A percentile compares a stretch with the other conserved stretches of the same genome.
phyloP scores from a whole-genome alignment of 2,797 vertebrate species.

The Myiotriccus ornatus region DNA sequence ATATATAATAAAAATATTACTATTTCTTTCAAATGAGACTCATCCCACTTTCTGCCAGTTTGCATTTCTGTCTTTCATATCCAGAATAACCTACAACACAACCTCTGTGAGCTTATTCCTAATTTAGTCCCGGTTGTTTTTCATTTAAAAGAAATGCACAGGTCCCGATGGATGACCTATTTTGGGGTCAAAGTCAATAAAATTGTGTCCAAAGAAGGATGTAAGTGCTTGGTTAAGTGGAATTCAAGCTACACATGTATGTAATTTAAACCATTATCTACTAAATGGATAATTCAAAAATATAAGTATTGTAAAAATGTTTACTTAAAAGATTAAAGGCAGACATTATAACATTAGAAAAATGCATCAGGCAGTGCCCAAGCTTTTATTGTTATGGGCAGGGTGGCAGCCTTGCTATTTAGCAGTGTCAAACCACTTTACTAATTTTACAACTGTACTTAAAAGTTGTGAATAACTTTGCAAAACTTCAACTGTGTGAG shows the following conservation, averaged over 20 bases:
- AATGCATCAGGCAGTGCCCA: not conserved
- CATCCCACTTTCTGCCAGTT: not conserved
- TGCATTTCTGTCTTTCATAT: not conserved
- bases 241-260: not conserved
- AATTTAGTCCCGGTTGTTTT: not conserved
- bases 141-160: not conserved
- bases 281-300: conserved; percentile 3
- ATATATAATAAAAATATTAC: not conserved
- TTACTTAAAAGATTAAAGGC: conserved; percentile 22
- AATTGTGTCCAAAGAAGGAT: not conserved
- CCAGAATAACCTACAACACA: not conserved
- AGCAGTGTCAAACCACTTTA: not conserved
- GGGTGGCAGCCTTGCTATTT: not conserved
- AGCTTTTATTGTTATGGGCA: not conserved
- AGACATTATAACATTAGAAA: not conserved
- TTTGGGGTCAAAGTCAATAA: not conserved
- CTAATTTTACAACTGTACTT: not conserved
- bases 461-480: not conserved
- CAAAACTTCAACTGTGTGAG: not conserved
- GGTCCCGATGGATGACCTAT: not conserved
- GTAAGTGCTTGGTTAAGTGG: not conserved
- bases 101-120: not conserved
- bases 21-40: not conserved
- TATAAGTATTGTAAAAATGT: not conserved
- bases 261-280: not conserved